phyloP scores from a whole-genome alignment of 2,888 invertebrate genomes.

The Calliopum simillimum region DNA sequence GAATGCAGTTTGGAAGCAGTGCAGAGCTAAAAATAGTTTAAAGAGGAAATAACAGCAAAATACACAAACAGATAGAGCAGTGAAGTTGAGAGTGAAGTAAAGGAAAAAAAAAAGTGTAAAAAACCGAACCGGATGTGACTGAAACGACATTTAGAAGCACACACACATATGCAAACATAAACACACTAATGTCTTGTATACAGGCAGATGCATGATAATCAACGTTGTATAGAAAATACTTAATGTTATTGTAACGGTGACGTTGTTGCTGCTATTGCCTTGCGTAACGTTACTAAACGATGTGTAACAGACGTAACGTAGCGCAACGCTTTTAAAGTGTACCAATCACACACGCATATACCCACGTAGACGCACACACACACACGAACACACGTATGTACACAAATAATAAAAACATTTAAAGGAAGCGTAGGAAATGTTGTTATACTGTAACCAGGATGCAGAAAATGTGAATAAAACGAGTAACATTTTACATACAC shows the following conservation, averaged over 20 bases:
- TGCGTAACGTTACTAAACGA: not conserved
- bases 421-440: conserved; percentile 11
- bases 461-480: conserved; percentile 1
- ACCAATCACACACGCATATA: not conserved
- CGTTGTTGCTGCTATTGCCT: not conserved
- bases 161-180: not conserved
- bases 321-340: not conserved
- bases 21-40: conserved; percentile 19
- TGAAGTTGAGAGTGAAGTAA: not conserved
- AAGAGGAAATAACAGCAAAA: not conserved
- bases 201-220: too few relatives aligned
- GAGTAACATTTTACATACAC: too few relatives aligned
- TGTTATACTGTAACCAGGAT: conserved; percentile 4
- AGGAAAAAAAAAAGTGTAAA: not conserved
- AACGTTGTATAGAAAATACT: too few relatives aligned
- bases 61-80: not conserved
- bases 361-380: not conserved
- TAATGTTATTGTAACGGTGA: not conserved
- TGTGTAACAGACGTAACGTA: conserved; percentile 1
- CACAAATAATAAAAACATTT: not conserved
- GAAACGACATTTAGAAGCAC: conserved; percentile 21
- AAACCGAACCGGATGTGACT: conserved; percentile 16
- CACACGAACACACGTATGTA: not conserved
- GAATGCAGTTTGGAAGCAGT: conserved; percentile 12
- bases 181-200: not conserved